Base-by-base conservation (phyloP, 2,797 vertebrate genomes). In the Lindbergichthys nudifrons region DNA sequence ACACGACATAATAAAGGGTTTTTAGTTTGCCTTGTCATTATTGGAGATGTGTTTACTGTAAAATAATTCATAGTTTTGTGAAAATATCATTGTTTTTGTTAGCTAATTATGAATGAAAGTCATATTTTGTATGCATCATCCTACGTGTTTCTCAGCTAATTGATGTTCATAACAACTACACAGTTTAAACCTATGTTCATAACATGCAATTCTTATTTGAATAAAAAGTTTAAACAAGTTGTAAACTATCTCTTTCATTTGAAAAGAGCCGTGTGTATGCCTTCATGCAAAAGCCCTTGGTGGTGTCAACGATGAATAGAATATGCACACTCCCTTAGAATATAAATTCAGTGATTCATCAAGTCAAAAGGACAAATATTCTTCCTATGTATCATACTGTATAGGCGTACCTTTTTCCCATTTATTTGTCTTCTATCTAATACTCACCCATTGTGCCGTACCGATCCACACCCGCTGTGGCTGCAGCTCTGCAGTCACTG, bases 401-500 rank as follows among this genome's bases (percentile, higher is more conserved):
- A 36, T 36, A 36, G 32, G 32, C 8, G 8, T 36, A 7, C 32
- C 32, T 8, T 36, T 36, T 8, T 9, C 32, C 32, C 32, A 36
- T 36, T 36, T 36, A 36, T 36, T 36, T 36, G 1, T 36, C 8
- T 36, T 36, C 32, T 21, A 30, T 42, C 30, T 23, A 23, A 18
- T 32, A 19, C 21, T 54, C 45, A 19, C 8, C n/a, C 10, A 5
- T 13, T 42, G 39, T 45, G 12, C 16, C 36, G 16, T 0, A 5
- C 11, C 43, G 21, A 23, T 21, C 18, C 36, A 9, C 59, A 13
- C 3, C 26, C 32, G 32, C 75, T 56, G 8, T 1, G 30, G 51
- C 63, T 26, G 43, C 68, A 56, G 68, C 62, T 1, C 39, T 52
- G n/a, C 52, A 30, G 45, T 46, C n/a, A 41, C 32, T 10, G 9